Conservation (phyloP, 1,140 invertebrate genomes). For the Telenomus remus region DNA sequence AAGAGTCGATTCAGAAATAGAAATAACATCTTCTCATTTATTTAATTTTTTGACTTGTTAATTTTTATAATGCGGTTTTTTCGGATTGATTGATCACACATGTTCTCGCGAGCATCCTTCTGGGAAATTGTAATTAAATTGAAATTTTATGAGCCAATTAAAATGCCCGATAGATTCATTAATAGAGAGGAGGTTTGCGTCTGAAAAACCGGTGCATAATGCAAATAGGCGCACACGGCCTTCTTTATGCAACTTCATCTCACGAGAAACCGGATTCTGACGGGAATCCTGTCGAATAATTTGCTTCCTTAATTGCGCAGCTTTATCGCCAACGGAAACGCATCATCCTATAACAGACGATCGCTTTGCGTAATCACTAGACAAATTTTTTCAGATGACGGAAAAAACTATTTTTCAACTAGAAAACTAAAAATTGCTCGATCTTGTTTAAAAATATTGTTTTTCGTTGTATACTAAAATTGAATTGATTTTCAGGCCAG, state of each 20-base stretch:
- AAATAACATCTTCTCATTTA: too few relatives aligned
- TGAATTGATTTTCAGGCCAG: conserved; percentile 57
- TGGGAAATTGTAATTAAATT: neutral
- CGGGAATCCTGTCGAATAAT: conserved; percentile 42
- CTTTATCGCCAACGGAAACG: conserved; percentile 47
- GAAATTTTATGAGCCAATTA: conserved; percentile 46
- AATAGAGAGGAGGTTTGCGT: conserved; percentile 45
- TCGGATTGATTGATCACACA: too few relatives aligned
- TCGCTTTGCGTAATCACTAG: conserved; percentile 17
- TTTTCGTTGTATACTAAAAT: too few relatives aligned
- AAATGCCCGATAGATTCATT: conserved; percentile 44
- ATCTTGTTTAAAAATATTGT: too few relatives aligned
- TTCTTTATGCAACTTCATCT: conserved; percentile 53
- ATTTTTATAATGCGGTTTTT: too few relatives aligned
- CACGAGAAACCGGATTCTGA: conserved; percentile 47
- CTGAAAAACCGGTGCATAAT: conserved; percentile 24
- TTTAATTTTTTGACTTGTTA: too few relatives aligned
- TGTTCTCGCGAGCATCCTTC: neutral
- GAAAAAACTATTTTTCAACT: too few relatives aligned
- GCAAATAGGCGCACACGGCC: conserved; percentile 31
- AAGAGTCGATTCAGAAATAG: too few relatives aligned
- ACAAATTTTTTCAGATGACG: neutral
- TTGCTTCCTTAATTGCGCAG: conserved; percentile 49
- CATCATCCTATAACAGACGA: conserved; percentile 14
- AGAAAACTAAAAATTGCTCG: too few relatives aligned